These are phyloP conservation scores for Hydrolagus colliei DNA, from an alignment of 2,797 vertebrate genomes.

Conservation along the genomic window DNA sequence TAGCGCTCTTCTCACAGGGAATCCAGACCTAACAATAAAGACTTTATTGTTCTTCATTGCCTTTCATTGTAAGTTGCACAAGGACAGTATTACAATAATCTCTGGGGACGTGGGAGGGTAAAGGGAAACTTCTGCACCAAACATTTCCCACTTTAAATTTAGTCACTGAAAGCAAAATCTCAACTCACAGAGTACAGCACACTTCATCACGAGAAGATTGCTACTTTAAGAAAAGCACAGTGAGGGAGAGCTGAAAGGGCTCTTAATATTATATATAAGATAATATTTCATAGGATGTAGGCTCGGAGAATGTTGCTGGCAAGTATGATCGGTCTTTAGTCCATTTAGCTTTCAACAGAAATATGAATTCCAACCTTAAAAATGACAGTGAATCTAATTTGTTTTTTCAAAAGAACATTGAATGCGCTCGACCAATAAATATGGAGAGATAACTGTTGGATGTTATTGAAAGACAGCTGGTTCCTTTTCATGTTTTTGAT, in stretches of 20 bases:
- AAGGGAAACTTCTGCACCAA: neutral
- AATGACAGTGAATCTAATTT: neutral
- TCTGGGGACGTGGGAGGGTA: neutral
- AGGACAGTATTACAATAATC: neutral
- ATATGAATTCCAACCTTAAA: neutral
- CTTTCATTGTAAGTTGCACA: neutral
- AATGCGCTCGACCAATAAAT: neutral
- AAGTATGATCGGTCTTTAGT: neutral
- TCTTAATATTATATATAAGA: neutral
- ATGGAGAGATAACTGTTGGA: neutral
- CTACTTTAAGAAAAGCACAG: neutral
- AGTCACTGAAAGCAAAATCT: neutral
- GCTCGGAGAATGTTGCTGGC: neutral
- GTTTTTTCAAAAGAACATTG: too few species aligned
- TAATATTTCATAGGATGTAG: neutral
- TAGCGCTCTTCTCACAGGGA: too few species aligned
- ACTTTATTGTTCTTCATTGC: too few species aligned
- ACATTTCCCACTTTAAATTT: too few species aligned
- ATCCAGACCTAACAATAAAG: too few species aligned
- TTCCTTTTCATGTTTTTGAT: neutral
- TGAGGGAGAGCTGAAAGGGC: too few species aligned
- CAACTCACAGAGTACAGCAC: neutral
- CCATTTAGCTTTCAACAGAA: neutral
- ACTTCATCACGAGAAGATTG: neutral
- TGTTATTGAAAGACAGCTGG: neutral